These are phyloP conservation scores for Cheiracanthium punctorium DNA, from an alignment of 2,888 invertebrate species.

Conservation along the genomic window DNA sequence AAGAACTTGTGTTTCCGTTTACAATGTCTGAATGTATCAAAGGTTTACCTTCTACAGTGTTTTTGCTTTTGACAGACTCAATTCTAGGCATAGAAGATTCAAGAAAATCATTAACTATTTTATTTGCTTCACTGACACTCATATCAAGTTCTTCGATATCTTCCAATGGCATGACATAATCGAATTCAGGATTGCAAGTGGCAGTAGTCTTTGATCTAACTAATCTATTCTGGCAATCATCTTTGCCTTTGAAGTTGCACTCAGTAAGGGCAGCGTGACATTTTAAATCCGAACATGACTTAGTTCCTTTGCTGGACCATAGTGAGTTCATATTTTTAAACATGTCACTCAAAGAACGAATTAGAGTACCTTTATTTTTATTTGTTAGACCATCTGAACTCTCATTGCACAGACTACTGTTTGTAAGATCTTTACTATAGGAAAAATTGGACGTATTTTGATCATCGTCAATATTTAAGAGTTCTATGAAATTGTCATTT, in stretches of 20 bases:
- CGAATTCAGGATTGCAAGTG: constrained; percentile 41
- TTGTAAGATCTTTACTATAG: neutral
- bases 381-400: neutral
- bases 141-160: constrained; percentile 31
- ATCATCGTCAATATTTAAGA: constrained; percentile 33
- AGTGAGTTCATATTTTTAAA: constrained; percentile 57
- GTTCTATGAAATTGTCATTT: constrained; percentile 32
- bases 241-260: constrained; percentile 5
- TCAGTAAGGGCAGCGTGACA: constrained; percentile 11
- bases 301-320: constrained; percentile 12
- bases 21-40: constrained; percentile 24
- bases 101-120: constrained; percentile 41
- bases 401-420: too few species aligned
- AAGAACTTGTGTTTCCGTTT: constrained; percentile 26
- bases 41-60: neutral
- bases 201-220: constrained; percentile 50
- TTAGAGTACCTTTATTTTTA: neutral
- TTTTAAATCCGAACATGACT: constrained; percentile 1
- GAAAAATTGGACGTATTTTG: neutral
- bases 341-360: constrained; percentile 52
- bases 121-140: constrained; percentile 34
- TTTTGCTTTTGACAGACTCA: neutral
- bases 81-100: constrained; percentile 12
- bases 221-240: neutral
- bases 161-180: constrained; percentile 10